These are phyloP conservation scores for Sebastes steindachneri DNA, from an alignment of 2,797 vertebrate genomes.

Conservation along the genomic window DNA sequence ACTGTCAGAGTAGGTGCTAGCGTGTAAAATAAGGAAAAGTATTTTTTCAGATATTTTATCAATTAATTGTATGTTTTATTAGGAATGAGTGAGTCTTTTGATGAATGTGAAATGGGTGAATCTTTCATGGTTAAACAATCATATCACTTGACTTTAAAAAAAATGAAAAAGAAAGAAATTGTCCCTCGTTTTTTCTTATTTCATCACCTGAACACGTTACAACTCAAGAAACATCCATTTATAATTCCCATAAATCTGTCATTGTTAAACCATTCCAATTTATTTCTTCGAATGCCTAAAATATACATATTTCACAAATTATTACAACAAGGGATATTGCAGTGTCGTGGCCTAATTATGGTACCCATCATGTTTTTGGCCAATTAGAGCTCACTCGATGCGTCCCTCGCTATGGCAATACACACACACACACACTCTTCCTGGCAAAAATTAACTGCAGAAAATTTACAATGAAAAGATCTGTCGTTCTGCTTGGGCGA, in stretches of 20 bases:
- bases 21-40: slow-evolving; percentile 69
- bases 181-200: slow-evolving; percentile 56
- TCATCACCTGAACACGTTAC: slow-evolving; percentile 50
- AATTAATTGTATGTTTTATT: slow-evolving; percentile 74
- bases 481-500: slow-evolving; percentile 36
- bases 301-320: slow-evolving; percentile 86
- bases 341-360: slow-evolving; percentile 72
- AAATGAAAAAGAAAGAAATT: slow-evolving; percentile 1
- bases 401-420: slow-evolving; percentile 36
- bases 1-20: slow-evolving; percentile 55
- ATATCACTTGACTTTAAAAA: slow-evolving; percentile 57
- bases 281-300: slow-evolving; percentile 84
- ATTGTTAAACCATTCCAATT: slow-evolving; percentile 83
- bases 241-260: slow-evolving; percentile 57
- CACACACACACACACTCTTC: slow-evolving; percentile 31
- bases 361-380: slow-evolving; percentile 66
- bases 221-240: slow-evolving; percentile 52
- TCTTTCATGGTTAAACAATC: slow-evolving; percentile 69
- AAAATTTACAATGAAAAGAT: slow-evolving; percentile 64
- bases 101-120: slow-evolving; percentile 66
- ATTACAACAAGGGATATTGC: slow-evolving; percentile 82
- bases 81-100: slow-evolving; percentile 73
- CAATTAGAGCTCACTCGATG: slow-evolving; percentile 57
- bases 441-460: slow-evolving; percentile 67
- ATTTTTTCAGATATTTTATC: slow-evolving; percentile 80